Conservation (phyloP, 2,113 vertebrate species). For the Rhynchomys soricoides region DNA sequence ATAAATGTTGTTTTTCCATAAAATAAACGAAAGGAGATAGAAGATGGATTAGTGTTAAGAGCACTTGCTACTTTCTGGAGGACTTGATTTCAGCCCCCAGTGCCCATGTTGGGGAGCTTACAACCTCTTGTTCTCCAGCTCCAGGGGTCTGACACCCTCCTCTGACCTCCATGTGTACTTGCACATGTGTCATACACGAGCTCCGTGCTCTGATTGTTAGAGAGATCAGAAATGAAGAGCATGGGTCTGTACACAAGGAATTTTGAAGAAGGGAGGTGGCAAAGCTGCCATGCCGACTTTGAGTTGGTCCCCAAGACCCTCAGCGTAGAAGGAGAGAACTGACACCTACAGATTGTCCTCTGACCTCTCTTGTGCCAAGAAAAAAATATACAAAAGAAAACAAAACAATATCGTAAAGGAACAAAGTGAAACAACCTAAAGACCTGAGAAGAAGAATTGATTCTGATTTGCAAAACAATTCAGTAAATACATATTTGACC, state of each 20-base stretch:
- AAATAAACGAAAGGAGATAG: not conserved
- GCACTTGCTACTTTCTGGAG: not conserved
- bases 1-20: not conserved
- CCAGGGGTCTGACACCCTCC: not conserved
- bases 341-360: not conserved
- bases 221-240: not conserved
- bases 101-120: not conserved
- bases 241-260: not conserved
- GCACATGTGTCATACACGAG: not conserved
- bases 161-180: no score
- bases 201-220: not conserved
- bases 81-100: not conserved
- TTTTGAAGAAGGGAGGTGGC: not conserved
- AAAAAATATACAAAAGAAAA: not conserved
- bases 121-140: not conserved
- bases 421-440: not conserved
- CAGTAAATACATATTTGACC: not conserved
- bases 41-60: not conserved
- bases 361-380: not conserved
- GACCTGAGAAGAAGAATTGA: not conserved
- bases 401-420: not conserved
- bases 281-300: not conserved
- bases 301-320: not conserved
- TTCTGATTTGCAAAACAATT: not conserved
- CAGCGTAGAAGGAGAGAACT: not conserved